A percentile compares a stretch with the other conserved stretches of the same genome.
These are phyloP conservation scores for Lordiphosa collinella DNA, from an alignment of 1,140 invertebrate species.

Conservation along the genomic window DNA sequence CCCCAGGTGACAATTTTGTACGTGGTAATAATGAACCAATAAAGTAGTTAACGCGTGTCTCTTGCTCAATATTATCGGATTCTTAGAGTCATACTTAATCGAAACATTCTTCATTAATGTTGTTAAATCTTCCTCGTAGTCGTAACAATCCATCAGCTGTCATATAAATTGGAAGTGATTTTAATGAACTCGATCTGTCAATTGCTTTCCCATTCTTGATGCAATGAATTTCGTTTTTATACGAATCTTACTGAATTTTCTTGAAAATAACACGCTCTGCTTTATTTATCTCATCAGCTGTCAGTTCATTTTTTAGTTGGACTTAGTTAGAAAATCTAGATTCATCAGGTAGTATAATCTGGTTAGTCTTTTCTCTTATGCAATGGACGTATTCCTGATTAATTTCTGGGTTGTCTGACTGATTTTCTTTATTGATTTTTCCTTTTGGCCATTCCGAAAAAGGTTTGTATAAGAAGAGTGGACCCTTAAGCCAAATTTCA, in stretches of 20 bases:
- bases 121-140: conserved; percentile 2
- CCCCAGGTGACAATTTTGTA: no score
- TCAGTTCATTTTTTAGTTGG: conserved; percentile 4
- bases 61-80: no score
- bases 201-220: neutral
- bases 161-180: neutral
- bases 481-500: no score
- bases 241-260: neutral
- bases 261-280: conserved; percentile 3
- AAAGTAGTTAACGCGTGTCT: no score
- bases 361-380: neutral
- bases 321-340: conserved; percentile 6
- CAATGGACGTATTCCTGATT: neutral
- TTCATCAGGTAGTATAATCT: neutral
- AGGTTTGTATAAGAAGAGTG: no score
- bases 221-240: no score
- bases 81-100: no score
- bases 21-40: no score
- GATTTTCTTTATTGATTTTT: no score
- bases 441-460: no score
- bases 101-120: neutral
- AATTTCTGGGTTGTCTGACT: no score
- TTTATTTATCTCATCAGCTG: neutral
- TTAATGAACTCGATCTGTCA: neutral
- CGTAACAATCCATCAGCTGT: no score